These are phyloP conservation scores for Parauchenoglanis ngamensis DNA, from an alignment of 2,797 vertebrate genomes.

Conservation along the genomic window DNA sequence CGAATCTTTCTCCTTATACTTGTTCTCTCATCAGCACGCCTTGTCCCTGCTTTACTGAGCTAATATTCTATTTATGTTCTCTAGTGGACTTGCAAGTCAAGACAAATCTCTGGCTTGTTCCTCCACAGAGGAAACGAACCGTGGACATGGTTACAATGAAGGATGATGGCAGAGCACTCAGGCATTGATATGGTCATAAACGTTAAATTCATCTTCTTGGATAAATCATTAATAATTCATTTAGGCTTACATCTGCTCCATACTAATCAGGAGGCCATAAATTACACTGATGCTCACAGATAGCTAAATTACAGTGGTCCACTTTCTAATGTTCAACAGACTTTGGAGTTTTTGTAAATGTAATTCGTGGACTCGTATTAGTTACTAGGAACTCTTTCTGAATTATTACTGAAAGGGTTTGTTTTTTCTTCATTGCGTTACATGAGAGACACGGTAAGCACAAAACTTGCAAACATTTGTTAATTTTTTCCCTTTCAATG, in stretches of 20 bases:
- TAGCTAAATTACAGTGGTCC: conserved; percentile 31
- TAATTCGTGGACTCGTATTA: neutral
- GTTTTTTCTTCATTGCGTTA: neutral
- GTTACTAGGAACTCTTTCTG: neutral
- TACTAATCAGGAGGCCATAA: conserved; percentile 33
- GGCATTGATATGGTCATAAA: conserved; percentile 41
- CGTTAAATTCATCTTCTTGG: conserved; percentile 46
- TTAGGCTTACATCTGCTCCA: conserved; percentile 36
- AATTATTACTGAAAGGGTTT: neutral
- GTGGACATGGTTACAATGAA: conserved; percentile 35
- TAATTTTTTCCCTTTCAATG: conserved; percentile 20
- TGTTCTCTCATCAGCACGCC: conserved; percentile 9
- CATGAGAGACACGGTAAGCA: conserved; percentile 1
- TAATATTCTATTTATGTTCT: conserved; percentile 40
- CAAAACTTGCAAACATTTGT: conserved; percentile 14
- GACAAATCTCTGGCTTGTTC: conserved; percentile 31
- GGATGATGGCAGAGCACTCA: conserved; percentile 33
- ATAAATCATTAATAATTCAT: conserved; percentile 52
- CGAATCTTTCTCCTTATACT: conserved; percentile 1
- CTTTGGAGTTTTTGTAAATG: neutral
- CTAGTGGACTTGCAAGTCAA: conserved; percentile 11
- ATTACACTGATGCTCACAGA: conserved; percentile 34
- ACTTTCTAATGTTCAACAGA: conserved; percentile 2
- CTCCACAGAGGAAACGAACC: conserved; percentile 29
- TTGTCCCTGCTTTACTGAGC: conserved; percentile 14